Evolutionary conservation across 2,888 invertebrate species (phyloP).

Genomic region (Chymomyza amoena): DNA sequence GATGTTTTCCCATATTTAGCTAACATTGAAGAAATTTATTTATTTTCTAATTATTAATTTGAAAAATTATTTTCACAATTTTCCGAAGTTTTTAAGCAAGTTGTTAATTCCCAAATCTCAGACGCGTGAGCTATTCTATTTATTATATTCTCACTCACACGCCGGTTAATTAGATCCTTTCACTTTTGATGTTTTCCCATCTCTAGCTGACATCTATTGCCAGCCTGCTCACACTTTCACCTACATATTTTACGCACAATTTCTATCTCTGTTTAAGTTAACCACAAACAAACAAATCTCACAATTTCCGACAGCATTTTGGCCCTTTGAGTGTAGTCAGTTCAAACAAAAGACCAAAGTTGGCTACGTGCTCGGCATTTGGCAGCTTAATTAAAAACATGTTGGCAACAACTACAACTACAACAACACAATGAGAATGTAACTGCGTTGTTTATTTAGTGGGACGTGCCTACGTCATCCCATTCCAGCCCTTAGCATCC

Average conservation of each 20-base stretch:
- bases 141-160: not conserved
- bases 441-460: not conserved
- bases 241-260: not conserved
- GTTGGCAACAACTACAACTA: slow-evolving; percentile 32
- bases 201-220: not conserved
- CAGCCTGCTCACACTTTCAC: not conserved
- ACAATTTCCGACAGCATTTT: not conserved
- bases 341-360: not conserved
- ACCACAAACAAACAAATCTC: not conserved
- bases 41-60: too few species aligned
- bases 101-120: too few species aligned
- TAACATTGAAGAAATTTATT: too few species aligned
- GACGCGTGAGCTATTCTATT: too few species aligned
- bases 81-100: too few species aligned
- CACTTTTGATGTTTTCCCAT: not conserved
- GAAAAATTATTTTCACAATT: too few species aligned
- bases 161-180: not conserved
- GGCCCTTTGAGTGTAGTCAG: not conserved
- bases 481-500: not conserved
- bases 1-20: too few species aligned
- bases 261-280: not conserved
- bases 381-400: slow-evolving; percentile 62
- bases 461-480: not conserved
- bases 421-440: not conserved
- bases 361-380: slow-evolving; percentile 20